Evolutionary conservation across 2,113 vertebrate genomes (phyloP), one percentile per base, ranked within the genome.

Genomic region (Cochlearius cochlearius): DNA sequence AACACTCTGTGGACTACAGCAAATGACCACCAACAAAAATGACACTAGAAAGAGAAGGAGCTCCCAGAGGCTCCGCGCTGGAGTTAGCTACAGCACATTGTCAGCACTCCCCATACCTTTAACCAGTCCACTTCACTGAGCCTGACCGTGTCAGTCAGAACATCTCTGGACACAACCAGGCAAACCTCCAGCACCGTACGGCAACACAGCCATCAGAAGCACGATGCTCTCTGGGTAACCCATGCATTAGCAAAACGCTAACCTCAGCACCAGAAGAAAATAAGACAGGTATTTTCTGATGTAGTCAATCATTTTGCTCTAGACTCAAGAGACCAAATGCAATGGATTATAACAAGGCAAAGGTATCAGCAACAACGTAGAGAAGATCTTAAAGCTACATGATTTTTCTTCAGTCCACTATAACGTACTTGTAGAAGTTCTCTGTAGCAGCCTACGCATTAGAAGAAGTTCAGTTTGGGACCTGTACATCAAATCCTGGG

Each of bases 151-250:
- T 15, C 64, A 66, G 58, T 62, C 36, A 80, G 67, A 88, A 52
- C 1, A 67, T 6, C 58, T n/a, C 72, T 21, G 72, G 63, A 53
- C 10, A 4, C 2, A 6, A 55, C 9, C 49, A 67, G 58, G 30
- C 62, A 43, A 68, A 45, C 10, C 47, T 81, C 34, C 77, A 69
- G 60, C 83, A 30, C 27, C 2, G 11, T 5, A 36, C 0, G 0
- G 72, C 60, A 66, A 11, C 59, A 43, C 55, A 27, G 45, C 60
- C 0, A 0, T 12, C 45, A 69, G 60, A 50, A 62, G 43, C 72
- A 72, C 0, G 0, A 27, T 6, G 32, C 29, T 49, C 55, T 27
- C 58, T 17, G 21, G 18, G 21, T 13, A 63, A 26, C 36, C 64
- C 39, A 13, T 0, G 9, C 50, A 38, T 32, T 66, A 69, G 45